A percentile compares a stretch with the other conserved stretches of the same genome.
Evolutionary conservation across 2,797 vertebrate genomes (phyloP).

Genomic region (Moxostoma hubbsi): DNA sequence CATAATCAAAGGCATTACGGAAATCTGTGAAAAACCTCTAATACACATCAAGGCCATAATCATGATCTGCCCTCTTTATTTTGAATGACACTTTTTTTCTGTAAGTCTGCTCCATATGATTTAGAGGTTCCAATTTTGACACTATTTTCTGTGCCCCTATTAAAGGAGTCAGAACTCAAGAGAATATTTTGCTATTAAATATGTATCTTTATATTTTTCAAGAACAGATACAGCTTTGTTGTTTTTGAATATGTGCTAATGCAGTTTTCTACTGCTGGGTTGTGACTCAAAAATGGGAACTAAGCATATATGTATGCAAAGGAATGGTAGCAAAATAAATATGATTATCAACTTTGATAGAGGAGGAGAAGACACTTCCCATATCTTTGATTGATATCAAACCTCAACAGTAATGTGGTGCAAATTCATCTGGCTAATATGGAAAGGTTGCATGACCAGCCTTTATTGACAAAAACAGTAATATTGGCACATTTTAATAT

Average conservation of each 20-base stretch:
- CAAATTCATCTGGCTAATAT: no score
- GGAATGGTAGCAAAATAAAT: no score
- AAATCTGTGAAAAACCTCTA: slow-evolving; percentile 48
- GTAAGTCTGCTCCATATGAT: slow-evolving; percentile 37
- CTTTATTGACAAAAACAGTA: no score
- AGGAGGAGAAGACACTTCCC: no score
- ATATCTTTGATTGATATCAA: no score
- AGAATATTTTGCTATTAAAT: slow-evolving; percentile 15
- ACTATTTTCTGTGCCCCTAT: slow-evolving; percentile 4
- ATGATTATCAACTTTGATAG: no score
- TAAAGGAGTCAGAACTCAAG: slow-evolving; percentile 14
- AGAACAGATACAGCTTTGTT: slow-evolving; percentile 14
- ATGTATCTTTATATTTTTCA: slow-evolving; percentile 1
- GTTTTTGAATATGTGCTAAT: slow-evolving; percentile 24
- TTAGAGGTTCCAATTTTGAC: slow-evolving; percentile 12
- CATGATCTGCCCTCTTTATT: slow-evolving; percentile 36
- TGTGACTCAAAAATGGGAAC: no score
- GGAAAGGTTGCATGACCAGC: no score
- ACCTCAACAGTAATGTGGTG: no score
- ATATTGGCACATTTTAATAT: no score
- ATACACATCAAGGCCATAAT: slow-evolving; percentile 46
- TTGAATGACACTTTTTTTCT: slow-evolving; percentile 41
- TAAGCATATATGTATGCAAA: no score
- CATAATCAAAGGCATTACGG: slow-evolving; percentile 47
- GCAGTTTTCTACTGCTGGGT: no score